A percentile compares a stretch with the other conserved stretches of the same genome.
Evolutionary conservation across 2,888 invertebrate species (phyloP).

Genomic region (Synergus gifuensis): DNA sequence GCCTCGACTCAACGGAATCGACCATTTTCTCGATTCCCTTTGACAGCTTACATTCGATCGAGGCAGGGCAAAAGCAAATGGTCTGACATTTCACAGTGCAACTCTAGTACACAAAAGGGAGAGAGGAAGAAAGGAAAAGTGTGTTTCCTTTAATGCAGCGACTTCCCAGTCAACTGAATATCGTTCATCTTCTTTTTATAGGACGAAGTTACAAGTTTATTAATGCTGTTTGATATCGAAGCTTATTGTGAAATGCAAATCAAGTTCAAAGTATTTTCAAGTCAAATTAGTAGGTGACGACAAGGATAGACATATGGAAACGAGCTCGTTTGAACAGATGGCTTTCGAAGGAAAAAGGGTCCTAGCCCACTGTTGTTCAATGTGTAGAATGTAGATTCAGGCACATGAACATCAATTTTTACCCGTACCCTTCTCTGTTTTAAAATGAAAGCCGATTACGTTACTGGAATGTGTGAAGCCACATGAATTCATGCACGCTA

Average conservation of each 20-base stretch:
- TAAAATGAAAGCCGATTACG: conserved; percentile 35
- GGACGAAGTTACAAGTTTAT: conserved; percentile 36
- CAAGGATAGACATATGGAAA: conserved; percentile 42
- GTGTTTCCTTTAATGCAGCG: conserved; percentile 39
- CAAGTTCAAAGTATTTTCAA: conserved; percentile 55
- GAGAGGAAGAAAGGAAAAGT: background rate
- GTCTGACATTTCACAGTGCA: conserved; percentile 9
- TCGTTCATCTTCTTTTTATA: background rate
- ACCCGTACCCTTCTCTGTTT: conserved; percentile 33
- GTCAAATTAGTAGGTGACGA: conserved; percentile 64
- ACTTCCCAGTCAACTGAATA: conserved; percentile 1
- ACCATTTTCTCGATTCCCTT: background rate
- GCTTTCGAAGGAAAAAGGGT: conserved; percentile 45
- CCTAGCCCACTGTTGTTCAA: conserved; percentile 31
- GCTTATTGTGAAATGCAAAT: conserved; percentile 63
- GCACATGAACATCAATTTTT: conserved; percentile 30
- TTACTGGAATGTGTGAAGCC: conserved; percentile 8
- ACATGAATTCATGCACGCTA: conserved; percentile 26
- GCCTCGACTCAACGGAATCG: background rate
- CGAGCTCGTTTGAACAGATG: conserved; percentile 56
- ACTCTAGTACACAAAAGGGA: conserved; percentile 9
- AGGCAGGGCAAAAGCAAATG: conserved; percentile 8
- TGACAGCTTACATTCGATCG: conserved; percentile 12
- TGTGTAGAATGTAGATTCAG: conserved; percentile 19
- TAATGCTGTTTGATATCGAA: conserved; percentile 42